phyloP scores from a whole-genome alignment of 2,113 vertebrate genomes.

The Callaeas wilsoni region DNA sequence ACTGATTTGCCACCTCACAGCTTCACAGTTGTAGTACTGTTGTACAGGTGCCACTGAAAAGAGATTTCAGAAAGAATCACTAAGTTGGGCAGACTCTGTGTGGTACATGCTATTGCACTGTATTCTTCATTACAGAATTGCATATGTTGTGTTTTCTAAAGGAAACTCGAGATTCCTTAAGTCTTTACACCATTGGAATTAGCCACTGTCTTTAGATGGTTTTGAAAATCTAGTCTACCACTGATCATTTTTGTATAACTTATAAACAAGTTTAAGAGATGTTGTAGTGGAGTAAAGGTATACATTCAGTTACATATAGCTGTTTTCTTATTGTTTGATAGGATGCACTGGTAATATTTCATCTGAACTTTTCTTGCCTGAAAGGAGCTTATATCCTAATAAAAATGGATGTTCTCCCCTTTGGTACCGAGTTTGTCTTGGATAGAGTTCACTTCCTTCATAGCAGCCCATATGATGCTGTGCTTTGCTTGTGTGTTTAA shows the following conservation, averaged over 20 bases:
- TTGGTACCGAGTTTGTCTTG: background rate
- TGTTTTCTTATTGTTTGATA: background rate
- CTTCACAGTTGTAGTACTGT: background rate
- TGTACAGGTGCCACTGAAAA: background rate
- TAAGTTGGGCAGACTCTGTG: background rate
- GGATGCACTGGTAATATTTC: background rate
- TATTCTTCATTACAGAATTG: background rate
- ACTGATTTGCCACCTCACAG: background rate
- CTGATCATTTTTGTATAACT: background rate
- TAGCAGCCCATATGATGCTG: background rate
- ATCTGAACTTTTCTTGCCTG: background rate
- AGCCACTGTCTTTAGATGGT: background rate
- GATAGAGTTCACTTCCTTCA: background rate
- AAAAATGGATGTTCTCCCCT: background rate
- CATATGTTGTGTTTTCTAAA: background rate
- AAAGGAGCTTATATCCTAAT: background rate
- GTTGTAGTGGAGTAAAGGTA: background rate
- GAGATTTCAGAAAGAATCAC: background rate
- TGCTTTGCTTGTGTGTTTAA: background rate
- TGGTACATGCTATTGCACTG: background rate
- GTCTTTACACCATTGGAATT: background rate
- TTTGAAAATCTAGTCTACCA: background rate
- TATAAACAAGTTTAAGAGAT: background rate
- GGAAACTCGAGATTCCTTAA: background rate
- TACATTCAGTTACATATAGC: background rate